phyloP scores from a whole-genome alignment of 2,888 invertebrate species.

The Abscondita cerata region DNA sequence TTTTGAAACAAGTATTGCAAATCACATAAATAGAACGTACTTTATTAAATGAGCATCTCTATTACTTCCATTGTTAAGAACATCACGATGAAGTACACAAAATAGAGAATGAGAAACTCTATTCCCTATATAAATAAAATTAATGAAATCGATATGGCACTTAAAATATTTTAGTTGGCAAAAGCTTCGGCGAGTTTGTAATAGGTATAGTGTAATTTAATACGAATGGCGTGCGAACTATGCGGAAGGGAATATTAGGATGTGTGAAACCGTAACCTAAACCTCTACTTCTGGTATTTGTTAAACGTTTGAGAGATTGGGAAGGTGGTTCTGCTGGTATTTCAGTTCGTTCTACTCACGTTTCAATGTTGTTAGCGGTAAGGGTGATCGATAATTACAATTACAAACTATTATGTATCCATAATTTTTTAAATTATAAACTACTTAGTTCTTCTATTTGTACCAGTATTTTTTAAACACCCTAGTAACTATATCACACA shows the following conservation, averaged over 20 bases:
- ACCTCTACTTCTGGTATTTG: slow-evolving; percentile 32
- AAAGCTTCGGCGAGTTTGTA: slow-evolving; percentile 18
- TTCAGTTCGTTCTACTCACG: background rate
- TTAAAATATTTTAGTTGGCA: slow-evolving; percentile 9
- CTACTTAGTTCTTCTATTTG: too few species aligned
- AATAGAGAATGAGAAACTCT: too few species aligned
- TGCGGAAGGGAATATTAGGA: slow-evolving; percentile 39
- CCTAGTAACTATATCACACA: too few species aligned
- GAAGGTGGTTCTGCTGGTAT: slow-evolving; percentile 29
- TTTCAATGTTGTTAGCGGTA: background rate
- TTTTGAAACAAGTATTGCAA: too few species aligned
- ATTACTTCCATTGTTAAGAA: too few species aligned
- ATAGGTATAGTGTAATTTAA: slow-evolving; percentile 31
- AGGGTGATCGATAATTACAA: too few species aligned
- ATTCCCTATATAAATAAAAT: background rate
- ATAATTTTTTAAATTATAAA: too few species aligned
- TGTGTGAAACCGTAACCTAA: slow-evolving; percentile 42
- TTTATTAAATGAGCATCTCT: too few species aligned
- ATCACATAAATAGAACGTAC: too few species aligned
- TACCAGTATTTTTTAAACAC: too few species aligned
- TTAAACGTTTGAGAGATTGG: slow-evolving; percentile 14
- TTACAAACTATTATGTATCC: too few species aligned
- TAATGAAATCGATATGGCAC: slow-evolving; percentile 19
- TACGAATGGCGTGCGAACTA: slow-evolving; percentile 40
- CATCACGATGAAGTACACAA: too few species aligned